Percentiles rank a stretch among this genome's conserved stretches.
Evolutionary conservation across 2,797 vertebrate species (phyloP).

Genomic region (Protonibea diacanthus): DNA sequence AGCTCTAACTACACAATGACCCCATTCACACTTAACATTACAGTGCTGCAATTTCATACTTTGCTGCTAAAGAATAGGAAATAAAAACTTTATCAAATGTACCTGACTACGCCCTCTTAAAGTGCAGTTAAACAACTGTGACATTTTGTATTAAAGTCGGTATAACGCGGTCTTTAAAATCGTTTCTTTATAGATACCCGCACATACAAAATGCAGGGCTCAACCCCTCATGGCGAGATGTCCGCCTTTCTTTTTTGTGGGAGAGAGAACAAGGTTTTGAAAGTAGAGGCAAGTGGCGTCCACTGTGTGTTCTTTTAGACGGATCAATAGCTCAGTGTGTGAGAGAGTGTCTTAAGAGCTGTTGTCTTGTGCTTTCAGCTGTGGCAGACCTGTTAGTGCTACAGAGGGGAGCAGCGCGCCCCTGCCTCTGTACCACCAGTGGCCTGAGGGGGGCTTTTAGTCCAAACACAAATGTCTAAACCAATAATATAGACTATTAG

Average conservation of each 20-base stretch:
- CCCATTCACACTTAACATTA: slow-evolving; percentile 51
- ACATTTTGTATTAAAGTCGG: slow-evolving; percentile 58
- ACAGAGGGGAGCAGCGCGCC: slow-evolving; percentile 85
- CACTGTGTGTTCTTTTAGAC: slow-evolving; percentile 89
- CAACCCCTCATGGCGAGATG: too few relatives aligned
- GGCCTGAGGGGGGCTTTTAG: slow-evolving; percentile 91
- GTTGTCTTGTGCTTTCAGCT: slow-evolving; percentile 90
- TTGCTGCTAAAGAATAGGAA: slow-evolving; percentile 31
- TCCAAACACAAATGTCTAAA: slow-evolving; percentile 91
- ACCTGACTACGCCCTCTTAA: slow-evolving; percentile 26
- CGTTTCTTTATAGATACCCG: slow-evolving; percentile 58
- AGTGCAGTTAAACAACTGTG: slow-evolving; percentile 45
- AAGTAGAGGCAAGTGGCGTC: slow-evolving; percentile 86
- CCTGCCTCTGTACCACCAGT: slow-evolving; percentile 85
- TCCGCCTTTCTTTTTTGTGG: slow-evolving; percentile 59
- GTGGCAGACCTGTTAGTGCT: slow-evolving; percentile 92
- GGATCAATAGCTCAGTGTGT: slow-evolving; percentile 93
- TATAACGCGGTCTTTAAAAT: slow-evolving; percentile 52
- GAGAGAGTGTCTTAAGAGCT: slow-evolving; percentile 95
- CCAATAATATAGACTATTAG: slow-evolving; percentile 89
- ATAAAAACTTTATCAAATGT: slow-evolving; percentile 40
- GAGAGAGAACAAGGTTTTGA: slow-evolving; percentile 83
- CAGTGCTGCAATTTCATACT: slow-evolving; percentile 14
- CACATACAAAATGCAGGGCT: slow-evolving; percentile 64
- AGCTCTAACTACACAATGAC: slow-evolving; percentile 62